phyloP scores from a whole-genome alignment of 2,888 invertebrate genomes.

The Sphaerophoria rueppellii region DNA sequence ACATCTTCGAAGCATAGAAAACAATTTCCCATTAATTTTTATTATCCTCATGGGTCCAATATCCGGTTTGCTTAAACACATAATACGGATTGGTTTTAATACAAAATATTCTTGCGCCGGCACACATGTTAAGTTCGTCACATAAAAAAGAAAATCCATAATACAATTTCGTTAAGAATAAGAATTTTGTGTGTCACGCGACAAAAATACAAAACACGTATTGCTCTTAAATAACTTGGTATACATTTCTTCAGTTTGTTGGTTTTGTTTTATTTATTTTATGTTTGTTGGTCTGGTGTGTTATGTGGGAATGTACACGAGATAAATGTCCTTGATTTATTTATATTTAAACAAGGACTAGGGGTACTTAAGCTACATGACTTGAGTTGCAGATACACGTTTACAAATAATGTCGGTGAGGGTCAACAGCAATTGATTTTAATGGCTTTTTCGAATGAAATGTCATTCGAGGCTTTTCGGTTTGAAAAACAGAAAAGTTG shows the following conservation, averaged over 20 bases:
- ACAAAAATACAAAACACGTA: constrained; percentile 35
- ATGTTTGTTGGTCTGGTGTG: not conserved
- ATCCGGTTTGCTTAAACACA: constrained; percentile 27
- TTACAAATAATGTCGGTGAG: constrained; percentile 3
- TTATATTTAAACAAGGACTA: constrained; percentile 16
- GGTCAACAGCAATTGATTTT: constrained; percentile 15
- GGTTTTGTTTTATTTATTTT: not conserved
- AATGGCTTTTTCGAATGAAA: constrained; percentile 34
- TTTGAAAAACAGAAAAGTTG: too few relatives aligned
- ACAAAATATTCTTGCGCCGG: not conserved
- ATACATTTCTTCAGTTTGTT: constrained; percentile 13
- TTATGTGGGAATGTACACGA: constrained; percentile 7
- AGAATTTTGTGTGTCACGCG: constrained; percentile 14
- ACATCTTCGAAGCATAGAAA: constrained; percentile 26
- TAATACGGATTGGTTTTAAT: constrained; percentile 12
- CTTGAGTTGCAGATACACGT: not conserved
- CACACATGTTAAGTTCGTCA: constrained; percentile 28
- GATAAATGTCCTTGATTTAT: constrained; percentile 34
- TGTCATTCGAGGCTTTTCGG: constrained; percentile 4
- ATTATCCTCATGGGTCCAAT: constrained; percentile 54
- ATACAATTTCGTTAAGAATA: not conserved
- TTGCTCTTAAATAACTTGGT: constrained; percentile 45
- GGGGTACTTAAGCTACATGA: constrained; percentile 10
- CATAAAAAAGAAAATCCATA: not conserved
- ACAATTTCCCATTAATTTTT: constrained; percentile 55